These are phyloP conservation scores for Catharus bicknelli DNA, from an alignment of 2,113 vertebrate genomes.

Conservation along the genomic window DNA sequence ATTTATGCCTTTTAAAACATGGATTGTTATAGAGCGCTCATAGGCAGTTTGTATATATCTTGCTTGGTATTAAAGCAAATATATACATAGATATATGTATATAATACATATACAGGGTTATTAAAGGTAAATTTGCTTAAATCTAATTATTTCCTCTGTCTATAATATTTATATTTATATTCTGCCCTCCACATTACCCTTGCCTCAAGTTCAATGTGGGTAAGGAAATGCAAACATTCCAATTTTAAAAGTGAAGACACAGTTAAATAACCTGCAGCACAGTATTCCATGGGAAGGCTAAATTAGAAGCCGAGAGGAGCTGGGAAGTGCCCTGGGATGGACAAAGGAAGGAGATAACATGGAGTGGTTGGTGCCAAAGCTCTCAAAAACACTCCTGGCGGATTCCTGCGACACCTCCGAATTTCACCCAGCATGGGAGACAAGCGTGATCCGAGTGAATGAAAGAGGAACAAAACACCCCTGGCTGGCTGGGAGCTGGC, in stretches of 20 bases:
- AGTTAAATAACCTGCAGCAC: background rate
- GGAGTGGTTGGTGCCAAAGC: rapidly evolving
- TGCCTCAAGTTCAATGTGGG: background rate
- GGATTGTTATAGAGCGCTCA: background rate
- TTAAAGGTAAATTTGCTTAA: background rate
- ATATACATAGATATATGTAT: background rate
- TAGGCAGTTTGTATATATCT: background rate
- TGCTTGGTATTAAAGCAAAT: background rate
- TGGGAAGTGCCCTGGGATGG: background rate
- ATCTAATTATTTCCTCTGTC: background rate
- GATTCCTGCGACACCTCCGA: background rate
- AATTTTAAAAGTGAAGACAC: rapidly evolving
- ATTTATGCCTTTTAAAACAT: background rate
- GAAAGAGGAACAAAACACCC: background rate
- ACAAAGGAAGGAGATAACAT: background rate
- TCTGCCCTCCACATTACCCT: background rate
- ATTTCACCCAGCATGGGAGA: background rate
- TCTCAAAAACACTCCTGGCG: rapidly evolving
- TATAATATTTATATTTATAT: background rate
- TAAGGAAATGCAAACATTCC: background rate
- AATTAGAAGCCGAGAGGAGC: background rate
- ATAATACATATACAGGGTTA: background rate
- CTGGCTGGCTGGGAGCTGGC: background rate
- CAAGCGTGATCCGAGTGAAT: background rate
- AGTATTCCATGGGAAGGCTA: background rate